Conservation (phyloP, 2,113 vertebrate genomes). For the Dissostichus mawsoni region DNA sequence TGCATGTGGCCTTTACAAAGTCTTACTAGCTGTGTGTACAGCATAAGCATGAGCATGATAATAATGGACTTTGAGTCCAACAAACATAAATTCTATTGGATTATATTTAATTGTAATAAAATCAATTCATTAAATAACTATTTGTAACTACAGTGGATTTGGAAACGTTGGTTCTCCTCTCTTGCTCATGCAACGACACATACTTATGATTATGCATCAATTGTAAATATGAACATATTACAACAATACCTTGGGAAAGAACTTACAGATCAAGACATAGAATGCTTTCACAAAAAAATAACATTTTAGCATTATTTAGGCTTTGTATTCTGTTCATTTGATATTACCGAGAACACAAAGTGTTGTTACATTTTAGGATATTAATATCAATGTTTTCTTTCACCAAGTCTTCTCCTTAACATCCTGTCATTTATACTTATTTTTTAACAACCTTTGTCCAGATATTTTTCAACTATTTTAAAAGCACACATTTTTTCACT, state of each 20-base stretch:
- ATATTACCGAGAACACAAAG: constrained; percentile 22
- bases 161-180: constrained; percentile 44
- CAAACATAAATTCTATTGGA: constrained; percentile 53
- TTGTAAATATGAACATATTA: constrained; percentile 52
- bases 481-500: constrained; percentile 13
- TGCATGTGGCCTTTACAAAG: constrained; percentile 81
- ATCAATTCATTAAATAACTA: constrained; percentile 42
- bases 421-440: not conserved
- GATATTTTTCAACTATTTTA: constrained; percentile 17
- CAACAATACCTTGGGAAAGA: constrained; percentile 17
- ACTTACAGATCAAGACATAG: constrained; percentile 28
- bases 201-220: constrained; percentile 27
- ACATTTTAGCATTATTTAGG: constrained; percentile 41
- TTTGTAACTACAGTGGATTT: constrained; percentile 54
- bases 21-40: constrained; percentile 71
- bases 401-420: constrained; percentile 36
- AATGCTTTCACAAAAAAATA: constrained; percentile 55
- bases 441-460: constrained; percentile 31
- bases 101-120: constrained; percentile 57
- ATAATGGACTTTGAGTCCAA: constrained; percentile 53
- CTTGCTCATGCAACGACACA: constrained; percentile 36
- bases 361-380: constrained; percentile 18
- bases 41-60: constrained; percentile 78
- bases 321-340: constrained; percentile 37
- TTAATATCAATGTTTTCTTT: constrained; percentile 14